Percentiles rank a stretch among this genome's conserved stretches.
Conservation (phyloP, 2,888 invertebrate genomes). For the Pharmacophagus antenor region DNA sequence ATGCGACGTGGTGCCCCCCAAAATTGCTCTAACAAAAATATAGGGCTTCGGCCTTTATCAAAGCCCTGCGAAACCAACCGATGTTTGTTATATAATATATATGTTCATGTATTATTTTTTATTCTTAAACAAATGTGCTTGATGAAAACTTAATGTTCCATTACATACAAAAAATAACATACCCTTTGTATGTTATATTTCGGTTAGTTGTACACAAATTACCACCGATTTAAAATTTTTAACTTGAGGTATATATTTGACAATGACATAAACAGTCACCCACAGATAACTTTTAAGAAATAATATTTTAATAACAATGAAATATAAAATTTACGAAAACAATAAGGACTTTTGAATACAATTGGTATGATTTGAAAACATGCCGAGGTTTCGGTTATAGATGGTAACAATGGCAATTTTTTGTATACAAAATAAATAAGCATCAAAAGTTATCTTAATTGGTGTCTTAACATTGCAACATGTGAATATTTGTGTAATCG, state of each 20-base stretch:
- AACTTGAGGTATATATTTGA: neutral
- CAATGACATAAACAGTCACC: too few species aligned
- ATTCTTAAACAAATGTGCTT: neutral
- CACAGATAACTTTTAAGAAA: neutral
- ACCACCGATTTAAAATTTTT: neutral
- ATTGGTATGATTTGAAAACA: neutral
- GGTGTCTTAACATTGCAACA: too few species aligned
- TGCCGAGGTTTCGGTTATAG: too few species aligned
- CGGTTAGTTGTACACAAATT: too few species aligned
- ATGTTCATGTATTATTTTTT: neutral
- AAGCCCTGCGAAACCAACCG: constrained; percentile 43
- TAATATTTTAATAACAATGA: neutral
- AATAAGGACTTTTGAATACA: neutral
- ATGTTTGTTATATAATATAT: constrained; percentile 39
- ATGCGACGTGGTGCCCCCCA: constrained; percentile 45
- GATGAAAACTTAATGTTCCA: neutral
- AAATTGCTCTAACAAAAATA: constrained; percentile 78
- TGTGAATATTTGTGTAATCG: too few species aligned
- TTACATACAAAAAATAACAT: neutral
- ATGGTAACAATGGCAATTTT: too few species aligned
- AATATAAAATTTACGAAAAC: neutral
- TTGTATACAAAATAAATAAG: too few species aligned
- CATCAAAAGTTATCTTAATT: too few species aligned
- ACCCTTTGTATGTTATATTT: too few species aligned
- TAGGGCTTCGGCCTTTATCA: constrained; percentile 43